Conservation (phyloP, 2,113 vertebrate species). For the Catharus bicknelli region DNA sequence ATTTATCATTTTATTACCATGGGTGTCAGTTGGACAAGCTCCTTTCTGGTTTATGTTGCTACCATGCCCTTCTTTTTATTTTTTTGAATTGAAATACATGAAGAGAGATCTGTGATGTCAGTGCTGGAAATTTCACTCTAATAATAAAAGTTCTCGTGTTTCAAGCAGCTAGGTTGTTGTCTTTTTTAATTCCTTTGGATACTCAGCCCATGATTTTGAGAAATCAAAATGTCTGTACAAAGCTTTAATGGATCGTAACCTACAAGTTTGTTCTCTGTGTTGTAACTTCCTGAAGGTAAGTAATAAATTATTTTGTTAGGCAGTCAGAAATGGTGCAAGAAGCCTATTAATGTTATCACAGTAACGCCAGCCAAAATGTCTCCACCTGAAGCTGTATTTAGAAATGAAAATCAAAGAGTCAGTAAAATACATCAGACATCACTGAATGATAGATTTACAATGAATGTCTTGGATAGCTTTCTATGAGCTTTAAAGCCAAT, state of each 20-base stretch:
- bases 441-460: conserved; percentile 61
- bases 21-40: neutral
- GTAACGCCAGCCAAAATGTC: conserved; percentile 42
- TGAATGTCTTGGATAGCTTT: conserved; percentile 38
- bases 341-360: conserved; percentile 43
- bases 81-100: neutral
- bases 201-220: neutral
- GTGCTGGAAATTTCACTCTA: neutral
- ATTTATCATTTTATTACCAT: conserved; percentile 1
- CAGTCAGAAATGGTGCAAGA: conserved; percentile 49
- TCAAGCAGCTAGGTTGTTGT: neutral
- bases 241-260: conserved; percentile 23
- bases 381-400: conserved; percentile 62
- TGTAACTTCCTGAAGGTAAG: conserved; percentile 60
- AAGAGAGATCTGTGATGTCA: neutral
- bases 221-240: neutral
- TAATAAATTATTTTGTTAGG: conserved; percentile 59
- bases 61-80: neutral
- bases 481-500: conserved; percentile 44
- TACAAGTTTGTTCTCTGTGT: conserved; percentile 33
- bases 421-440: conserved; percentile 49
- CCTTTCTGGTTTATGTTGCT: neutral
- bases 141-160: neutral
- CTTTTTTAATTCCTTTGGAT: neutral
- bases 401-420: conserved; percentile 64